Percentiles rank a stretch among this genome's conserved stretches.
These are phyloP conservation scores for Copidosoma floridanum DNA, from an alignment of 1,140 invertebrate genomes.

Conservation along the genomic window DNA sequence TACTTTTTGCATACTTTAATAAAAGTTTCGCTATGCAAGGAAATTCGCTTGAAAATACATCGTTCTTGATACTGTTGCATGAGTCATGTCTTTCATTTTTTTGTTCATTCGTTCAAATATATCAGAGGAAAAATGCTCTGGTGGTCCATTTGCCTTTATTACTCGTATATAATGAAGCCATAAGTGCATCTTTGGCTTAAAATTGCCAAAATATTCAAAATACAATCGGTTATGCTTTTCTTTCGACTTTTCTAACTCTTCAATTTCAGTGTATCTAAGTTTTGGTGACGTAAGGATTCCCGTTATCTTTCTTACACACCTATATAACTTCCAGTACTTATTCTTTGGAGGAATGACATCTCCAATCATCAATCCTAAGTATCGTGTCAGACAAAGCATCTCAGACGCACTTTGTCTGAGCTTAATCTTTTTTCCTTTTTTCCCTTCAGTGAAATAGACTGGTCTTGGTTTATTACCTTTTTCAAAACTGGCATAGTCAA, in stretches of 20 bases:
- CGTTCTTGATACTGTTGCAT: neutral
- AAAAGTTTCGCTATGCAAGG: too few species aligned
- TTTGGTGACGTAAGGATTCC: neutral
- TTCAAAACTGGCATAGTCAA: neutral
- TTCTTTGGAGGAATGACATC: slow-evolving; percentile 2
- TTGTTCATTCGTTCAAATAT: slow-evolving; percentile 12
- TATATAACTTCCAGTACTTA: too few species aligned
- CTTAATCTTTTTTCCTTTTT: too few species aligned
- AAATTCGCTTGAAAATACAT: too few species aligned
- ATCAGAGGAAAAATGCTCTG: neutral
- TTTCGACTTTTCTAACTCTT: neutral
- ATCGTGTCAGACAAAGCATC: slow-evolving; percentile 17
- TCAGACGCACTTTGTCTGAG: slow-evolving; percentile 5
- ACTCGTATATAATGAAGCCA: neutral
- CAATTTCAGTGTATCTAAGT: neutral
- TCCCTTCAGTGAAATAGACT: too few species aligned
- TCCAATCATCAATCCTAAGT: slow-evolving; percentile 21
- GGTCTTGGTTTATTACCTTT: too few species aligned
- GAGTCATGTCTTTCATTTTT: slow-evolving; percentile 9
- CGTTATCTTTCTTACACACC: too few species aligned
- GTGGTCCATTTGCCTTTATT: slow-evolving; percentile 2
- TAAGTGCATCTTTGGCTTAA: slow-evolving; percentile 18
- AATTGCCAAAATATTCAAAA: neutral
- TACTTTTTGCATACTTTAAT: too few species aligned
- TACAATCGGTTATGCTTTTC: slow-evolving; percentile 6